Conservation (phyloP, 2,888 invertebrate genomes). For the Idaea biselata region DNA sequence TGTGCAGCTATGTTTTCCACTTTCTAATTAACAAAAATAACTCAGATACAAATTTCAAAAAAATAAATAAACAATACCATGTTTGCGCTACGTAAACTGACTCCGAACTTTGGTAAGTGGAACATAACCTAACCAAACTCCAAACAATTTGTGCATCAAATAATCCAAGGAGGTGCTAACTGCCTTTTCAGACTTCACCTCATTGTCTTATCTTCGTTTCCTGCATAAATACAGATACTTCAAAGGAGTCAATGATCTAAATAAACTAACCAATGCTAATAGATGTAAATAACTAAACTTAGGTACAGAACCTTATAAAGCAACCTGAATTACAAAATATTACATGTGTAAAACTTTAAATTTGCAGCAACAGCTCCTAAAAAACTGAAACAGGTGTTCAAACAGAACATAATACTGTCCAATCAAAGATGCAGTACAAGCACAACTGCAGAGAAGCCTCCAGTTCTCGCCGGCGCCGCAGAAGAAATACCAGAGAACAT, state of each 20-base stretch:
- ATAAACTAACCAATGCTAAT: too few relatives aligned
- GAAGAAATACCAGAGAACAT: neutral
- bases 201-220: too few relatives aligned
- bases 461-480: neutral
- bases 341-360: neutral
- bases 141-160: neutral
- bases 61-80: neutral
- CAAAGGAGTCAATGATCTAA: too few relatives aligned
- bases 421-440: neutral
- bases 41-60: neutral
- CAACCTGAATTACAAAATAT: too few relatives aligned
- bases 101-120: neutral
- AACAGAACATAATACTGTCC: neutral
- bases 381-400: neutral
- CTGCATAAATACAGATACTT: too few relatives aligned
- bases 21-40: neutral
- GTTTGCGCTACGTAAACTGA: slow-evolving; percentile 1
- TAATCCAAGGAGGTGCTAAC: neutral
- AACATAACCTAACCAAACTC: neutral
- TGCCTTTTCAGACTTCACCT: too few relatives aligned
- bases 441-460: neutral
- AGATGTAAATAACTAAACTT: too few relatives aligned
- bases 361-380: neutral
- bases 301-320: too few relatives aligned
- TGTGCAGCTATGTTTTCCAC: neutral